These are phyloP conservation scores for Temnothorax longispinosus DNA, from an alignment of 1,140 invertebrate genomes.

Conservation along the genomic window DNA sequence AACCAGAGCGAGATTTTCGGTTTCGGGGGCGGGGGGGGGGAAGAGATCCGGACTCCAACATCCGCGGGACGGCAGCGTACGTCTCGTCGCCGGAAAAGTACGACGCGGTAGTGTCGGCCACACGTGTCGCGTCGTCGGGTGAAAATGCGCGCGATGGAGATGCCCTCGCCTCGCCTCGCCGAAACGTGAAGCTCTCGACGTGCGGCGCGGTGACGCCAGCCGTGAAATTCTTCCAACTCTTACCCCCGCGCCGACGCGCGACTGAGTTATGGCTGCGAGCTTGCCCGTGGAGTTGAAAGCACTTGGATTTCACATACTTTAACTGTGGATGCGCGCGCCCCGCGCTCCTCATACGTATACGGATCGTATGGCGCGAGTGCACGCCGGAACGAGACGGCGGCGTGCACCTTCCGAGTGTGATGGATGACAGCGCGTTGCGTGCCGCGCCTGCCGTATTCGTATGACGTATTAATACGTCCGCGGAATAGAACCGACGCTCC, in stretches of 20 bases:
- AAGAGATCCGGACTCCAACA: background rate
- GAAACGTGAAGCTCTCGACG: slow-evolving; percentile 6
- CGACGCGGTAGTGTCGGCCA: slow-evolving; percentile 17
- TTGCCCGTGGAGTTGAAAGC: slow-evolving; percentile 69
- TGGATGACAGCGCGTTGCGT: slow-evolving; percentile 59
- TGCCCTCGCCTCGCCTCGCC: background rate
- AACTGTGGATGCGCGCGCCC: slow-evolving; percentile 48
- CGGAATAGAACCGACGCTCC: slow-evolving; percentile 32
- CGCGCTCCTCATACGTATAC: background rate
- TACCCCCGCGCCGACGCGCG: slow-evolving; percentile 22
- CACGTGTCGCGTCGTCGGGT: slow-evolving; percentile 32
- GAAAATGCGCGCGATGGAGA: slow-evolving; percentile 5
- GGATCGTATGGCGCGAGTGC: slow-evolving; percentile 33
- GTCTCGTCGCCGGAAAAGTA: slow-evolving; percentile 11
- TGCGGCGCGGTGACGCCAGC: slow-evolving; percentile 57
- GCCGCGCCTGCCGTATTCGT: slow-evolving; percentile 13
- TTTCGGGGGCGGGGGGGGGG: background rate
- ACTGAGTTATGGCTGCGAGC: slow-evolving; percentile 69
- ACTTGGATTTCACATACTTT: slow-evolving; percentile 74
- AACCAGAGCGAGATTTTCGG: slow-evolving; percentile 8
- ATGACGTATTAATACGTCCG: slow-evolving; percentile 55
- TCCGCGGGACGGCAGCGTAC: background rate
- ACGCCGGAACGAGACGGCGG: slow-evolving; percentile 28
- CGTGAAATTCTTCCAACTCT: slow-evolving; percentile 72
- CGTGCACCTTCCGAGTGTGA: slow-evolving; percentile 54